Conservation (phyloP, 92 coral and sea anemone species). For the Muricea muricata region DNA sequence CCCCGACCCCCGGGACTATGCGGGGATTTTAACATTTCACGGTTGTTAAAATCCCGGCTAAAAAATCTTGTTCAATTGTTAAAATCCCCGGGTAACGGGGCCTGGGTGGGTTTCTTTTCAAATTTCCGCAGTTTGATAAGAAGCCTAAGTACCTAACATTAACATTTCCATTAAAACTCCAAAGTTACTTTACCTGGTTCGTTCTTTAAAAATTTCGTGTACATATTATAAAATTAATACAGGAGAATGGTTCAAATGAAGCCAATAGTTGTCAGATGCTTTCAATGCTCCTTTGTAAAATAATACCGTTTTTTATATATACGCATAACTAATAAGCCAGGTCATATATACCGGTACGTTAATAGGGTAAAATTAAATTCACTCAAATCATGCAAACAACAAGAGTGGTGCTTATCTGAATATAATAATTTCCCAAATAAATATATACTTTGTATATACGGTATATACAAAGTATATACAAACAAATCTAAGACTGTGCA, state of each 20-base stretch:
- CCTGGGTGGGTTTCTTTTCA: background rate
- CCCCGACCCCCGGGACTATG: background rate
- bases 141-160: background rate
- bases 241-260: background rate
- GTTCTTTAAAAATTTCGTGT: background rate
- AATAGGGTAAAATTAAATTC: background rate
- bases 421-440: background rate
- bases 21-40: slow-evolving; percentile 4
- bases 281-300: background rate
- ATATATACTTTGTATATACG: too few relatives aligned
- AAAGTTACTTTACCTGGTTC: background rate
- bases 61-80: slow-evolving; percentile 3
- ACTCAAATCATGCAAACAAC: background rate
- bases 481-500: background rate
- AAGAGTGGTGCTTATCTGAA: background rate
- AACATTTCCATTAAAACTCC: background rate
- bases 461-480: background rate
- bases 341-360: background rate
- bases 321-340: background rate
- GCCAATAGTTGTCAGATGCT: background rate
- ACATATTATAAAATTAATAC: background rate
- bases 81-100: background rate
- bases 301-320: background rate
- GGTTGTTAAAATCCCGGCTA: background rate
- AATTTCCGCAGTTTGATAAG: background rate